These are phyloP conservation scores for Callipepla squamata DNA, from an alignment of 2,113 vertebrate species.

Conservation along the genomic window DNA sequence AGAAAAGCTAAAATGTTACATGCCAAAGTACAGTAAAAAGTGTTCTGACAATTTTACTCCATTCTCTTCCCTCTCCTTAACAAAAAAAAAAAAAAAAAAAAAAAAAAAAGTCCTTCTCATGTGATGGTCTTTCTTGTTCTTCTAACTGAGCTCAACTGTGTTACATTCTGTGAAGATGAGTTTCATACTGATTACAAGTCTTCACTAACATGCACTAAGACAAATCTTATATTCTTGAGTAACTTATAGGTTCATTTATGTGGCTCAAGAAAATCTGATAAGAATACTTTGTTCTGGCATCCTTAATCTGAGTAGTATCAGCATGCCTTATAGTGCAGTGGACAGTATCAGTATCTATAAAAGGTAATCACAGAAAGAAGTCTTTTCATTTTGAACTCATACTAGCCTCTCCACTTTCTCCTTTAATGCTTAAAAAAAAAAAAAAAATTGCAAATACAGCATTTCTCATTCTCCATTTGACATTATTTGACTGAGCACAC, in stretches of 20 bases:
- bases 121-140: background rate
- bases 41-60: background rate
- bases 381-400: slow-evolving; percentile 27
- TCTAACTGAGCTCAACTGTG: background rate
- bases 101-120: background rate
- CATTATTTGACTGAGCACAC: slow-evolving; percentile 16
- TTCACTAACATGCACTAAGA: background rate
- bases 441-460: background rate
- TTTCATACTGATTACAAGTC: background rate
- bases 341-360: background rate
- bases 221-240: slow-evolving; percentile 25
- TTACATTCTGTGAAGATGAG: background rate
- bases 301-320: slow-evolving; percentile 26
- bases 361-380: background rate
- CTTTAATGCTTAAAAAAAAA: slow-evolving; percentile 41
- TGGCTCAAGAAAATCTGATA: slow-evolving; percentile 32
- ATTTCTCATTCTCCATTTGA: slow-evolving; percentile 61
- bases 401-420: background rate
- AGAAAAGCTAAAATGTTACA: background rate
- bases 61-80: background rate
- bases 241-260: slow-evolving; percentile 36
- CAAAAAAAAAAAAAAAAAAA: background rate
- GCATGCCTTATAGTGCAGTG: slow-evolving; percentile 14
- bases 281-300: slow-evolving; percentile 29
- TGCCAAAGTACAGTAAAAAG: background rate